Base-by-base conservation (phyloP, 2,113 vertebrate genomes). In the Centropus bengalensis region DNA sequence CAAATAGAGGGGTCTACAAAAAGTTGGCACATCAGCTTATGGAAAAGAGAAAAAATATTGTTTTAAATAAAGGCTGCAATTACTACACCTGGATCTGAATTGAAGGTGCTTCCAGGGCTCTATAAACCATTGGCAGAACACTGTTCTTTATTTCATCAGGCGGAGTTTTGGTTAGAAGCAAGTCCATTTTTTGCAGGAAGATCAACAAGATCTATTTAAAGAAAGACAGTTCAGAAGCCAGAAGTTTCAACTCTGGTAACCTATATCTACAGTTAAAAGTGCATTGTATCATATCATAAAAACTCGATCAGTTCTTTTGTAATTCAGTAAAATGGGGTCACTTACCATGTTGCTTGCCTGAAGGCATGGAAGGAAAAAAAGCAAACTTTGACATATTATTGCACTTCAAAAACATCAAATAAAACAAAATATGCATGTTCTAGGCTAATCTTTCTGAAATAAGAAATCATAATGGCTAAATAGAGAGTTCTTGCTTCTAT, bases 281-380 rank as follows among this genome's bases (percentile, higher is more conserved):
- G 56, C 78, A 32, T 76, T 83, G 83, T 82, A 87, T 55, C 38
- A 18, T 52, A 92, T 22, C 42, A 59, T 68, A 74, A 91, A 78
- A 68, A 88, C 42, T 89, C 73, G 83, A 56, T 28, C 67, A 94
- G 80, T 91, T 92, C 91, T 96, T 73, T 94, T 93, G 60, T 79
- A 94, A 96, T 87, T 97, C 77, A 97, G 16, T 90, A 97, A 97
- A 97, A 94, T 80, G 64, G 64, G 77, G 85, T 96, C 97, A 99
- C 99, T 99, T 97, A 99, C 99, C 99, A 99, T 99, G 95, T 99
- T 99, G 98, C 99, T 99, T 98, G 99, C 99, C 99, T 99, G 99
- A 98, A 97, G 96, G 99, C 99, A 98, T 99, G 98, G 91, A 98
- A 98, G 91, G 97, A 93, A 98, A 98, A 97, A 97, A 98, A 95